phyloP scores from a whole-genome alignment of 2,797 vertebrate species.

The Gymnocypris eckloni region DNA sequence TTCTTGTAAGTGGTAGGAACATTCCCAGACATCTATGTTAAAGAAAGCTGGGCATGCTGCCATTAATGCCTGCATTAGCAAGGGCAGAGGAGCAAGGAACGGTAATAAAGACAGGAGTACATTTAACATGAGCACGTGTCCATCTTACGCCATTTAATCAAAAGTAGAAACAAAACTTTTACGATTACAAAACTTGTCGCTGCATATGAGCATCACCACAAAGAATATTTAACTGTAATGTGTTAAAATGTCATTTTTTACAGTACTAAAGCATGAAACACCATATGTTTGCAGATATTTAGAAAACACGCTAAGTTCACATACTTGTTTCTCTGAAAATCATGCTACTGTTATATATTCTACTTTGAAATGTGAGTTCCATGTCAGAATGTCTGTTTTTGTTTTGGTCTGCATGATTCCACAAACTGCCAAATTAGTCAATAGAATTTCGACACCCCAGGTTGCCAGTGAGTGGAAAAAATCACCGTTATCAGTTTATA shows the following conservation, averaged over 20 bases:
- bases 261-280: neutral
- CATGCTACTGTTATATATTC: neutral
- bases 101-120: slow-evolving; percentile 50
- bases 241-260: neutral
- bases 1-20: slow-evolving; percentile 68
- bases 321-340: neutral
- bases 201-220: neutral
- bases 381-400: neutral
- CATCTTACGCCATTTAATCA: neutral
- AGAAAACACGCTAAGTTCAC: neutral
- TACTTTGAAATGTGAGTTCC: neutral
- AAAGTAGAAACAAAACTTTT: neutral
- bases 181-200: neutral
- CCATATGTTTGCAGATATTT: neutral
- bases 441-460: neutral
- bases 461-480: neutral
- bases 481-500: neutral
- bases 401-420: neutral
- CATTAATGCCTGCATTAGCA: slow-evolving; percentile 68
- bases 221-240: neutral
- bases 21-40: slow-evolving; percentile 68
- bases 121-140: slow-evolving; percentile 10
- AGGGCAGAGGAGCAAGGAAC: slow-evolving; percentile 23
- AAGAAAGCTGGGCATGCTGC: slow-evolving; percentile 61
- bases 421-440: neutral